Evolutionary conservation across 2,113 vertebrate genomes (phyloP), one percentile per base, ranked within the genome.

Genomic region (Gobius niger): DNA sequence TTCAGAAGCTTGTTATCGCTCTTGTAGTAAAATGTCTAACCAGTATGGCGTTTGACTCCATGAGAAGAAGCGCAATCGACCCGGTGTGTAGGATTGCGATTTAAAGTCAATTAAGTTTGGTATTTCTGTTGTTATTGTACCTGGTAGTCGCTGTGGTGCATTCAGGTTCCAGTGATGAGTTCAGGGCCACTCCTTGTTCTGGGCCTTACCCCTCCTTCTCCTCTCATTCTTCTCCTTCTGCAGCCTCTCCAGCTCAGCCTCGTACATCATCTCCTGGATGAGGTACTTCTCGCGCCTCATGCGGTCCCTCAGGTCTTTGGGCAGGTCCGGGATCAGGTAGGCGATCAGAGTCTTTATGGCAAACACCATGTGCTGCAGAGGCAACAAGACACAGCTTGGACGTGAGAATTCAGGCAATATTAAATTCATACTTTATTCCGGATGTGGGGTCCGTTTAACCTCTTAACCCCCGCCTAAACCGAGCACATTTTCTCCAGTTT

Each of bases 261-360:
- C 96, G 19, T 99, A 98, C 95, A 99, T 95, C 96, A 98, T 98
- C 90, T 99, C 97, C 93, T 99, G 97, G 85, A 99, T 98, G 63
- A 99, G 85, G 73, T 98, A 98, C 82, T 99, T 99, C 83, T 99
- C 97, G 76, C 97, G 92, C 57, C 96, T 93, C 96, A 99, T 99
- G 19, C 96, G 90, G 80, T 99, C 97, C 69, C 96, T 91, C 73
- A 99, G 92, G 90, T 97, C 96, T 91, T 98, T 98, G 12, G 97
- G 96, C 80, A 98, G 94, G 90, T 98, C 97, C 42, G 97, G 97
- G 91, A 99, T 99, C 92, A 99, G 92, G 87, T 98, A 98, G 5
- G 97, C 96, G 75, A 99, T 98, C 91, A 99, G 90, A 88, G 95
- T 96, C 82, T 99, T 99, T 90, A 98, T 97, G 83, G 94, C 95